Base-by-base conservation (phyloP, 2,888 invertebrate species). In the Pharmacophagus antenor region DNA sequence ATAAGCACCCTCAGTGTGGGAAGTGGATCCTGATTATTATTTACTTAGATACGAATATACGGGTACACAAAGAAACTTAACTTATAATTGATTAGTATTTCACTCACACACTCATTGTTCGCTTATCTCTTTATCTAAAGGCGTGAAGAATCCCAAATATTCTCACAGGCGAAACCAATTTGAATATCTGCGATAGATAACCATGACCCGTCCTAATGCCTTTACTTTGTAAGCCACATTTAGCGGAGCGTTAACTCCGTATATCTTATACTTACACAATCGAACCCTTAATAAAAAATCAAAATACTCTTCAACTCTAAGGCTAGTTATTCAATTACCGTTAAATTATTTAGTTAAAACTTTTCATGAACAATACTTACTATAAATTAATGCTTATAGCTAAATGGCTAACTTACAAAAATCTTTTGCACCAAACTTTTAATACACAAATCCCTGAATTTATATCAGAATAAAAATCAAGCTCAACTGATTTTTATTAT, bases 281-380 rank as follows among this genome's bases (percentile, higher is more conserved):
- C 79, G 66, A 70, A 68, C 71, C 72, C 74, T 81, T 80, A 75
- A 72, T 77, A 68, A 73, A 76, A 79, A 80, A 84, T 83, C 82
- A 82, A 82, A 82, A 82, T 81, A n/a, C 81, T 67, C 69, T 73
- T 78, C 80, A 79, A 17, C 57, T 25, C 41, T 49, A 25, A 52
- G 46, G 47, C 27, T 27, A 22, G 18, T 44, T 18, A 17, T 44
- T 18, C 37, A 37, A 5, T 37, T n/a, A 37, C 37, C 37, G 2
- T n/a, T 6, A 4, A 15, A n/a, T 31, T n/a, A 37, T 37, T 37
- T n/a, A n/a, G n/a, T 37, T n/a, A 37, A n/a, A 3, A 37, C 37
- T 5, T 37, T 37, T 37, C 4, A 37, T 37, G 15, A 37, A n/a
- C n/a, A n/a, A n/a, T n/a, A n/a, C n/a, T n/a, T n/a, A n/a, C n/a